Percentiles rank a stretch among this genome's conserved stretches.
These are phyloP conservation scores for Hipposideros larvatus DNA, from an alignment of 2,797 vertebrate species.

Conservation along the genomic window DNA sequence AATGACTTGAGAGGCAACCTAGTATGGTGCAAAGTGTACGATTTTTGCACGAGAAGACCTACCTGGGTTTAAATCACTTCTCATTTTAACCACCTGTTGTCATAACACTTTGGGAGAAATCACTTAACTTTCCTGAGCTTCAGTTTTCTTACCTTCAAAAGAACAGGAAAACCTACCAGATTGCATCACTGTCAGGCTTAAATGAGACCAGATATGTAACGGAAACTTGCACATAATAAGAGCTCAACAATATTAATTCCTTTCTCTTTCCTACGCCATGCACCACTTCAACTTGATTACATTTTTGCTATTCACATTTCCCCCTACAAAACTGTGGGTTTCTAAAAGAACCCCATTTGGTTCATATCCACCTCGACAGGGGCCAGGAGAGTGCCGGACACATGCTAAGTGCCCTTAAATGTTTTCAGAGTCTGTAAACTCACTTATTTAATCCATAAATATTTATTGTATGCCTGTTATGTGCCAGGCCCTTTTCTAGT, in stretches of 20 bases:
- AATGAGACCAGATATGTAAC: not conserved
- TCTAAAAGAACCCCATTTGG: not conserved
- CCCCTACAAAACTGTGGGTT: too few species aligned
- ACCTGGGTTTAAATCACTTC: slow-evolving; percentile 11
- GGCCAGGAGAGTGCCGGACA: not conserved
- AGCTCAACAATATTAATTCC: not conserved
- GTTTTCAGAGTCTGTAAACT: slow-evolving; percentile 25
- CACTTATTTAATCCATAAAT: not conserved
- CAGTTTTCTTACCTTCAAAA: slow-evolving; percentile 56
- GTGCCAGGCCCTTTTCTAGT: not conserved
- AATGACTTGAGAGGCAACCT: not conserved
- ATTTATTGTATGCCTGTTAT: not conserved
- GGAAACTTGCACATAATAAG: not conserved
- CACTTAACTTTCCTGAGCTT: not conserved
- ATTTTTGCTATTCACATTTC: too few species aligned
- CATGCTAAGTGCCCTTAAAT: slow-evolving; percentile 13
- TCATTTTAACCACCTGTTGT: slow-evolving; percentile 47
- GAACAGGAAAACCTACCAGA: not conserved
- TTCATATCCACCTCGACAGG: not conserved
- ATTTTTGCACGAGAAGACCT: not conserved
- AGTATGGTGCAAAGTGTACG: not conserved
- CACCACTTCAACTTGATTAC: not conserved
- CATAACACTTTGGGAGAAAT: not conserved
- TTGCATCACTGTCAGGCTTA: not conserved
- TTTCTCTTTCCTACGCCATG: not conserved